A percentile compares a stretch with the other conserved stretches of the same genome.
These are phyloP conservation scores for Sakesphorus luctuosus DNA, from an alignment of 2,113 vertebrate species.

Conservation along the genomic window DNA sequence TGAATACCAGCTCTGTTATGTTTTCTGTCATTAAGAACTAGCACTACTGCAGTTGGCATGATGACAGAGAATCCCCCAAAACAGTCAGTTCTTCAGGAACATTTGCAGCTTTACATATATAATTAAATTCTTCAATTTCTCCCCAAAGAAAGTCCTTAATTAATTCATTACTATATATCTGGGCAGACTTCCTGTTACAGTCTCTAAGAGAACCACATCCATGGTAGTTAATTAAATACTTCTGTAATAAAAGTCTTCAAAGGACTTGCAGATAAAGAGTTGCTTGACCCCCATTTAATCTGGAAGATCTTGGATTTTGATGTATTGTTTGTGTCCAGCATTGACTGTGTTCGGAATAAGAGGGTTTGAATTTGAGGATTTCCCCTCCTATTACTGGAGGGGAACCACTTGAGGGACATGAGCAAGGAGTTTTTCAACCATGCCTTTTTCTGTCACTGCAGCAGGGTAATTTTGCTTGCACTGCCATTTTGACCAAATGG, in stretches of 20 bases:
- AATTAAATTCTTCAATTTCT: neutral
- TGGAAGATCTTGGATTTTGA: neutral
- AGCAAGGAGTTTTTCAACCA: neutral
- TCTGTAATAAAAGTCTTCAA: neutral
- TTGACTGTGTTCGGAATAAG: neutral
- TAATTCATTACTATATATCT: neutral
- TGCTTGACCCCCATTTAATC: neutral
- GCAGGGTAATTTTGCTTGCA: neutral
- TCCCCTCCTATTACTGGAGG: fast-evolving
- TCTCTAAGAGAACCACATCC: neutral
- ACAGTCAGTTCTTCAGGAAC: neutral
- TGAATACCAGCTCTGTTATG: neutral
- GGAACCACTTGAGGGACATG: neutral
- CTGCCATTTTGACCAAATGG: neutral
- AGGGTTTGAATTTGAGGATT: neutral
- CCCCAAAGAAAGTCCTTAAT: neutral
- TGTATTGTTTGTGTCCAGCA: neutral
- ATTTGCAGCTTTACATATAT: neutral
- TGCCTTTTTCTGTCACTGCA: neutral
- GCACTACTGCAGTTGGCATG: neutral
- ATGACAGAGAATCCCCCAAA: neutral
- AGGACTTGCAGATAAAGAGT: neutral
- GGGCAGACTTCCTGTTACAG: neutral
- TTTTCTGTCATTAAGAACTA: neutral
- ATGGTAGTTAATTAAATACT: neutral